Evolutionary conservation across 1,140 invertebrate species (phyloP).

Genomic region (Batillaria attramentaria): DNA sequence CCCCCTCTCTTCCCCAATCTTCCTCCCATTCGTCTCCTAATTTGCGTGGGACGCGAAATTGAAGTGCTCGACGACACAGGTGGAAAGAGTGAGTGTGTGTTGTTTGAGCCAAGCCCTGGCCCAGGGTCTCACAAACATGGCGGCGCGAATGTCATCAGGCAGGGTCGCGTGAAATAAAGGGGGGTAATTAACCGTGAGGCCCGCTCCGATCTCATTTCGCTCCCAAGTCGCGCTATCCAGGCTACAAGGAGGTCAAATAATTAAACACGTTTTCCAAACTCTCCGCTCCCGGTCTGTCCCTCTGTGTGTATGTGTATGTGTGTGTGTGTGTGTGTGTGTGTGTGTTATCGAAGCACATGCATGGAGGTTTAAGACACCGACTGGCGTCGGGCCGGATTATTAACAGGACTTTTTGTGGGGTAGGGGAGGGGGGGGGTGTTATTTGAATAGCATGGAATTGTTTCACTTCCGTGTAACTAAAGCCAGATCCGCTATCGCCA

Average conservation of each 20-base stretch:
- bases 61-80: background rate
- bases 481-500: no score
- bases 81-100: background rate
- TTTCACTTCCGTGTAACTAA: no score
- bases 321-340: slow-evolving; percentile 5
- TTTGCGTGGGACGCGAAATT: background rate
- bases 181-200: slow-evolving; percentile 3
- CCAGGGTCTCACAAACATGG: background rate
- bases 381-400: no score
- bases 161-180: background rate
- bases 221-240: background rate
- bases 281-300: background rate
- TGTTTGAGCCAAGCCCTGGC: background rate
- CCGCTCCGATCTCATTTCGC: background rate
- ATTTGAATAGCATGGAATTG: no score
- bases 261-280: background rate
- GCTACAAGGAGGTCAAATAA: background rate
- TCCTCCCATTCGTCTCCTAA: background rate
- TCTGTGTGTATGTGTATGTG: background rate
- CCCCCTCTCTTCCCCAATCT: background rate
- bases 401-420: no score
- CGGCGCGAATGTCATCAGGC: background rate
- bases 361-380: no score
- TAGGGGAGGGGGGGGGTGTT: no score
- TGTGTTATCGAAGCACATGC: background rate